phyloP scores from a whole-genome alignment of 2,888 invertebrate species.

The Netelia virgata region DNA sequence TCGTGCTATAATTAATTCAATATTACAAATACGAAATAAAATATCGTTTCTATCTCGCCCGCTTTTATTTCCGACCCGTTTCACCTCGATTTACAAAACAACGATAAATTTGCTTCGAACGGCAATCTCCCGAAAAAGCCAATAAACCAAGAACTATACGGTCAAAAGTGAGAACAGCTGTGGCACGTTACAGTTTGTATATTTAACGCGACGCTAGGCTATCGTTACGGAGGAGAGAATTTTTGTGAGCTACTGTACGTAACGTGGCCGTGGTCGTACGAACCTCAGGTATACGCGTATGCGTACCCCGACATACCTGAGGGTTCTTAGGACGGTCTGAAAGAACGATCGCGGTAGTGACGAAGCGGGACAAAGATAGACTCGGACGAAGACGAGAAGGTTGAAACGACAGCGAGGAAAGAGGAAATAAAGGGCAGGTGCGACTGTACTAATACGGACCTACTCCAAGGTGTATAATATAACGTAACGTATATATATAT shows the following conservation, averaged over 20 bases:
- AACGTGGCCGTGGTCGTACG: conserved; percentile 16
- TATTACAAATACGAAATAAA: no score
- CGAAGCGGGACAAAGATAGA: conserved; percentile 40
- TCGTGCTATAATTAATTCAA: conserved; percentile 6
- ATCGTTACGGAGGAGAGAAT: not conserved
- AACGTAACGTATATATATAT: conserved; percentile 23
- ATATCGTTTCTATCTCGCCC: no score
- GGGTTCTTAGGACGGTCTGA: conserved; percentile 36
- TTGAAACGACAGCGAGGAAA: conserved; percentile 68
- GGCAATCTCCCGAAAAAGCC: not conserved
- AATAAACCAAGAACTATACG: conserved; percentile 61
- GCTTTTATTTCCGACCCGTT: no score
- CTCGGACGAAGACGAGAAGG: conserved; percentile 27
- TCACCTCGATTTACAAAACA: not conserved
- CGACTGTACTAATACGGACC: conserved; percentile 76
- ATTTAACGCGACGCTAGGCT: not conserved
- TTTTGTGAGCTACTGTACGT: conserved; percentile 62
- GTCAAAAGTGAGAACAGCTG: conserved; percentile 46
- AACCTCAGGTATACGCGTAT: conserved; percentile 39
- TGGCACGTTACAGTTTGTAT: conserved; percentile 31
- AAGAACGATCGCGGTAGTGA: conserved; percentile 13
- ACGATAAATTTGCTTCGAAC: conserved; percentile 36
- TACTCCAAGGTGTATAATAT: conserved; percentile 66
- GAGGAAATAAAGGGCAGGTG: conserved; percentile 82
- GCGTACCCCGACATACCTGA: conserved; percentile 44